These are phyloP conservation scores for Leptopilina drosophilae DNA, from an alignment of 2,888 invertebrate species.

Conservation along the genomic window DNA sequence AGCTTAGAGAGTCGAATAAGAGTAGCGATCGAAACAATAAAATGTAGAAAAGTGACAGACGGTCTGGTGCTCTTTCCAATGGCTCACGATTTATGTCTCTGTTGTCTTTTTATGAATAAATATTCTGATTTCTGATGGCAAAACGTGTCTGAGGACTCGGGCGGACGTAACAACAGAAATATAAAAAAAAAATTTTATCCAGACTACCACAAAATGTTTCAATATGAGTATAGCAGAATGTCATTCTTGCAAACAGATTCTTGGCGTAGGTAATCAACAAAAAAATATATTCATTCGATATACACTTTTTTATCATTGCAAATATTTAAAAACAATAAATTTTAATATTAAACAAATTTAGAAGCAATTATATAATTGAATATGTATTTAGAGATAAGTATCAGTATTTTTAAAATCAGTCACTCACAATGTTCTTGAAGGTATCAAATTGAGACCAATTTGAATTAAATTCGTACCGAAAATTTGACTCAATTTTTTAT, in stretches of 20 bases:
- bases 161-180: slow-evolving; percentile 69
- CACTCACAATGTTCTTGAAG: no score
- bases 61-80: slow-evolving; percentile 63
- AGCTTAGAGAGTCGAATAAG: no score
- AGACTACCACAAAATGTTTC: slow-evolving; percentile 70
- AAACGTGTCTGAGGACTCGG: slow-evolving; percentile 60
- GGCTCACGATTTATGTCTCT: slow-evolving; percentile 61
- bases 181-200: slow-evolving; percentile 69
- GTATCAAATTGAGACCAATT: no score
- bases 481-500: no score
- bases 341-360: not conserved
- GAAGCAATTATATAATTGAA: no score
- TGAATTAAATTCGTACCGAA: no score
- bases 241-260: slow-evolving; percentile 2
- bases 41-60: slow-evolving; percentile 64
- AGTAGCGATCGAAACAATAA: slow-evolving; percentile 28
- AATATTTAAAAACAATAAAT: no score
- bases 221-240: slow-evolving; percentile 58
- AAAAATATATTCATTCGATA: no score
- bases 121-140: slow-evolving; percentile 67
- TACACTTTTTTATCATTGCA: not conserved
- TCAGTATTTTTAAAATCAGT: no score
- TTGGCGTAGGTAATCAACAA: no score
- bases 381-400: no score
- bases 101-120: slow-evolving; percentile 69